Conservation (phyloP, 2,888 invertebrate genomes). For the Prosopocoilus inquinatus region DNA sequence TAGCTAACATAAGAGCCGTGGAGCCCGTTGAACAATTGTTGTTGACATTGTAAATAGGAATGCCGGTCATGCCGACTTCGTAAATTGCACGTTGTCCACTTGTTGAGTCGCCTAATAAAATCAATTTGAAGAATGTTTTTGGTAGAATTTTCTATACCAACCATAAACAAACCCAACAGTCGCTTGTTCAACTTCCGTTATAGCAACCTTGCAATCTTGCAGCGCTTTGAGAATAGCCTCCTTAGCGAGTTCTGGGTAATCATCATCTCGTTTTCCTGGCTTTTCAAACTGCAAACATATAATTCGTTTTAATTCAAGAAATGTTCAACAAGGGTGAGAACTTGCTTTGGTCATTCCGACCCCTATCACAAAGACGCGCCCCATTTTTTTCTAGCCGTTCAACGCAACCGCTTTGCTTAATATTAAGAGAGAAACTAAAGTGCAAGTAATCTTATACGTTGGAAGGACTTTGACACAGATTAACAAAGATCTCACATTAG, state of each 20-base stretch:
- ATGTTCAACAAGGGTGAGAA: conserved; percentile 6
- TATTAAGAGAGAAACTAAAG: neutral
- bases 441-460: conserved; percentile 12
- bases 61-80: conserved; percentile 92
- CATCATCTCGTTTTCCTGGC: conserved; percentile 76
- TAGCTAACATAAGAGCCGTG: conserved; percentile 84
- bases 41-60: conserved; percentile 97
- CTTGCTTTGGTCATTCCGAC: conserved; percentile 94
- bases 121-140: neutral
- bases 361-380: conserved; percentile 82
- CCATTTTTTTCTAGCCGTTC: conserved; percentile 40
- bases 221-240: conserved; percentile 90
- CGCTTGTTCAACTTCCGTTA: conserved; percentile 81
- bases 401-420: neutral
- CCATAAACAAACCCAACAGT: conserved; percentile 91
- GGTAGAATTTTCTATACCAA: conserved; percentile 35
- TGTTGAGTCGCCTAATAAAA: conserved; percentile 76
- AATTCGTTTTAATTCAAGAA: conserved; percentile 11
- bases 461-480: conserved; percentile 18
- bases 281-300: conserved; percentile 74
- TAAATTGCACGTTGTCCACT: conserved; percentile 94
- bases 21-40: conserved; percentile 98
- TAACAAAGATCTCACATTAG: neutral
- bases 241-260: conserved; percentile 94
- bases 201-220: conserved; percentile 75